Base-by-base conservation (phyloP, 2,888 invertebrate species). In the Lysandra bellargus region DNA sequence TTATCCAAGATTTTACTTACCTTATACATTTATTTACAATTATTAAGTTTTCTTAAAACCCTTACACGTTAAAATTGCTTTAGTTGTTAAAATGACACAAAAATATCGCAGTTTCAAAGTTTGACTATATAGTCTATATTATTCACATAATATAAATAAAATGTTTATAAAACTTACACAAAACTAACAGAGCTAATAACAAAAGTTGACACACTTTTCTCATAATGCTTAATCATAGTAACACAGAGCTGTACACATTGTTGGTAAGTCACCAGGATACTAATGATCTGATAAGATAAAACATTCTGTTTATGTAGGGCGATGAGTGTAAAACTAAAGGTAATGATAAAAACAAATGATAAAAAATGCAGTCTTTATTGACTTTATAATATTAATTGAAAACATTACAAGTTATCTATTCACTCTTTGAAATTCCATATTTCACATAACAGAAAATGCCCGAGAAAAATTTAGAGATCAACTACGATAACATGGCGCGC, bases 231-330 rank as follows among this genome's bases (percentile, higher is more conserved):
- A 74, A 78, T 78, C 77, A 80, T 72, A n/a, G 30, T 79, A 57
- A 72, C 37, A 14, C 64, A 78, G 78, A 78, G 78, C 64, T 33
- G 78, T 23, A 78, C 78, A 60, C 78, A 75, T 79, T 81, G 80
- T 79, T 80, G 78, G 81, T 81, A 80, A 57, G 72, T n/a, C 81
- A 79, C 78, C 80, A 61, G 80, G 73, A 61, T 78, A 78, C 76
- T 79, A 87, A 86, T 84, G 84, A 80, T 83, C 81, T 82, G 91
- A 92, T 92, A 91, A 92, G 91, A 91, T 91, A 91, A 78, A 76
- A 86, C 87, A 84, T 88, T 89, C 86, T 87, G 84, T 85, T 83
- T 84, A 87, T 86, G 83, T 85, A 83, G 84, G 84, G 84, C 84
- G 81, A 80, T 78, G 79, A 77, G 33, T 74, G 40, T 17, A 40